A percentile compares a stretch with the other conserved stretches of the same genome.
phyloP scores from a whole-genome alignment of 2,888 invertebrate genomes.

The Hololepta plana region DNA sequence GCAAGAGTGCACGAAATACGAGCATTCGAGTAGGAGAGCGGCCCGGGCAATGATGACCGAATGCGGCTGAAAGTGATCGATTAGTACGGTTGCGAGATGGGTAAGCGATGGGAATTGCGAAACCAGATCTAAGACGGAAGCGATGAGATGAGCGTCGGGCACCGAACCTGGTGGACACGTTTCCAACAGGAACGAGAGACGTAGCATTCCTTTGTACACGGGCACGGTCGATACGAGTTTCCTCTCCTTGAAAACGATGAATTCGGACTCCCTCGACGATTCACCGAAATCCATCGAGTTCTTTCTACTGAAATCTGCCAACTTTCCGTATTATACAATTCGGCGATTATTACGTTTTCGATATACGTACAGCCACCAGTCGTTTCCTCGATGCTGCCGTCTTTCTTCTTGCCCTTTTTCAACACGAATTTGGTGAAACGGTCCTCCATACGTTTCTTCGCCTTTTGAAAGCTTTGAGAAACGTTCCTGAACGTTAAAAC shows the following conservation, averaged over 20 bases:
- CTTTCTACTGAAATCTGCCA: slow-evolving; percentile 50
- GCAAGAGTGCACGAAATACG: slow-evolving; percentile 92
- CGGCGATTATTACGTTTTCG: slow-evolving; percentile 1
- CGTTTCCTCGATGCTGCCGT: slow-evolving; percentile 74
- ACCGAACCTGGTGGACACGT: slow-evolving; percentile 91
- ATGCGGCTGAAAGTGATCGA: slow-evolving; percentile 46
- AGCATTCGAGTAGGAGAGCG: slow-evolving; percentile 82
- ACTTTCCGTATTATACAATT: slow-evolving; percentile 8
- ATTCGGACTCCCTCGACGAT: slow-evolving; percentile 69
- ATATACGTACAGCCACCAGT: slow-evolving; percentile 58
- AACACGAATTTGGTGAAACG: slow-evolving; percentile 69
- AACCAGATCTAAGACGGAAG: slow-evolving; percentile 80
- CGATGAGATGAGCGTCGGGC: slow-evolving; percentile 91
- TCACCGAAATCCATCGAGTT: slow-evolving; percentile 70
- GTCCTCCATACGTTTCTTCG: slow-evolving; percentile 77
- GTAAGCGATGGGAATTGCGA: slow-evolving; percentile 1
- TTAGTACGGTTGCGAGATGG: slow-evolving; percentile 2
- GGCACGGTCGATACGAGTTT: slow-evolving; percentile 62
- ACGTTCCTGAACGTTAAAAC: slow-evolving; percentile 27
- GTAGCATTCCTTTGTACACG: slow-evolving; percentile 72
- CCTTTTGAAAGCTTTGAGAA: slow-evolving; percentile 54
- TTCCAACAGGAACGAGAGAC: slow-evolving; percentile 85
- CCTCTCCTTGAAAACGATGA: slow-evolving; percentile 73
- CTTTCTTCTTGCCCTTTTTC: slow-evolving; percentile 75
- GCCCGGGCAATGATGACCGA: slow-evolving; percentile 90